Base-by-base conservation (phyloP, 2,113 vertebrate species). In the Datnioides undecimradiatus region DNA sequence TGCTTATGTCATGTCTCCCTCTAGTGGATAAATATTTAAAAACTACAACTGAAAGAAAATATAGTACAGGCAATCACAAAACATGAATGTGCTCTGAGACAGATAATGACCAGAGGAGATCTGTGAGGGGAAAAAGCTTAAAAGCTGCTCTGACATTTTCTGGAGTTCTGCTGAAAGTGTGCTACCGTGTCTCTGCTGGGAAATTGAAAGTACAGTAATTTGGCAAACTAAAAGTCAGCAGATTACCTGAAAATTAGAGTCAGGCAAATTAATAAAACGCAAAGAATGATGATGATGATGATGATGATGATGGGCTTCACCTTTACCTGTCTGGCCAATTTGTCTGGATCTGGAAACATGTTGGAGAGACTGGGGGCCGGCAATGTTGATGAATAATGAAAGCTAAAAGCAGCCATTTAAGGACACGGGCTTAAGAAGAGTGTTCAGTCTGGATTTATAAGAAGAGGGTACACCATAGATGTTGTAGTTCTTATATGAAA, bases 381-480 rank as follows among this genome's bases (percentile, higher is more conserved):
- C 29, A 46, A 25, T 48, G 3, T 1, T 41, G 31, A 75, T 77
- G n/a, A 75, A 71, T 75, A 70, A 82, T 79, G 49, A 34, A 65
- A 65, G 38, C 8, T 60, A 64, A 71, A 62, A 38, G 54, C 43
- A 78, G 49, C 43, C 23, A 33, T 66, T 75, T 46, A 70, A 65
- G 52, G 59, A 40, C 2, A 10, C 8, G 12, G 9, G 13, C 52
- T 65, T 29, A 38, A 49, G 25, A 55, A 38, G 51, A 59, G 19
- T 57, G 11, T 23, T 49, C 14, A 33, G 36, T 51, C 58, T 16
- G n/a, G 23, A 8, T 51, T 52, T 21, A 55, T 19, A 4, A 19
- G 43, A 54, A 65, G 34, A 25, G 5, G 31, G 23, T 19, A 10
- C 52, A 54, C 16, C 14, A 8, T 27, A 51, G 38, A 64, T 45